A percentile compares a stretch with the other conserved stretches of the same genome.
Conservation (phyloP, 1,140 invertebrate species). For the Condylostylus longicornis region DNA sequence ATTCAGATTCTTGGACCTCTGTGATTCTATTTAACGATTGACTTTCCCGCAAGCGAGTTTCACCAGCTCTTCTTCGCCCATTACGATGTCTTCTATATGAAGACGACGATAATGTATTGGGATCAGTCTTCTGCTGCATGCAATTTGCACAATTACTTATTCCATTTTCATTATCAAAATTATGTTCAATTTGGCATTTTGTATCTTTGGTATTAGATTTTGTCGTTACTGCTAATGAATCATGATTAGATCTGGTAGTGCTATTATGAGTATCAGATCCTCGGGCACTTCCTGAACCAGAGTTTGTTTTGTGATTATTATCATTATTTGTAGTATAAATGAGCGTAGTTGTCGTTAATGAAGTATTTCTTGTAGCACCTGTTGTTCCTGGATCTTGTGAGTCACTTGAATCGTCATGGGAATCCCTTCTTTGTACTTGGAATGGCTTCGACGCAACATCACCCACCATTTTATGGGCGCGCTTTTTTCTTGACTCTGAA, state of each 20-base stretch:
- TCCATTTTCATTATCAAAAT: conserved; percentile 17
- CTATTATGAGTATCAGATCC: conserved; percentile 27
- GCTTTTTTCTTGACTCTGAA: conserved; percentile 62
- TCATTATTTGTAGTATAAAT: too few species aligned
- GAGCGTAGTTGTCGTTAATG: too few species aligned
- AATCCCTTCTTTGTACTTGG: conserved; percentile 48
- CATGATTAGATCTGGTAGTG: conserved; percentile 5
- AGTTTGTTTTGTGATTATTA: too few species aligned
- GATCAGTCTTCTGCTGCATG: conserved; percentile 7
- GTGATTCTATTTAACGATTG: conserved; percentile 69
- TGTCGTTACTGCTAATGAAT: conserved; percentile 24
- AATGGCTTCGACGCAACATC: conserved; percentile 35
- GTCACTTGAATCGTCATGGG: conserved; percentile 63
- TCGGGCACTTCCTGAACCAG: conserved; percentile 26
- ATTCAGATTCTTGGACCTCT: conserved; percentile 54
- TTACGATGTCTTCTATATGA: conserved; percentile 24
- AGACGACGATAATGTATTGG: conserved; percentile 29
- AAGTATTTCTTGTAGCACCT: conserved; percentile 33
- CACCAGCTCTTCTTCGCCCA: conserved; percentile 41
- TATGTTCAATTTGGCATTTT: conserved; percentile 21
- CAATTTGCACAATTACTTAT: conserved; percentile 1
- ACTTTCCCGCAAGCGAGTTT: conserved; percentile 58
- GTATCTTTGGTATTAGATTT: conserved; percentile 25
- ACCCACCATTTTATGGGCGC: conserved; percentile 51
- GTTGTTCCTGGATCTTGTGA: conserved; percentile 49